Evolutionary conservation across 1,140 invertebrate species (phyloP), one percentile per base, ranked within the genome.

Genomic region (Pachypsylla venusta): DNA sequence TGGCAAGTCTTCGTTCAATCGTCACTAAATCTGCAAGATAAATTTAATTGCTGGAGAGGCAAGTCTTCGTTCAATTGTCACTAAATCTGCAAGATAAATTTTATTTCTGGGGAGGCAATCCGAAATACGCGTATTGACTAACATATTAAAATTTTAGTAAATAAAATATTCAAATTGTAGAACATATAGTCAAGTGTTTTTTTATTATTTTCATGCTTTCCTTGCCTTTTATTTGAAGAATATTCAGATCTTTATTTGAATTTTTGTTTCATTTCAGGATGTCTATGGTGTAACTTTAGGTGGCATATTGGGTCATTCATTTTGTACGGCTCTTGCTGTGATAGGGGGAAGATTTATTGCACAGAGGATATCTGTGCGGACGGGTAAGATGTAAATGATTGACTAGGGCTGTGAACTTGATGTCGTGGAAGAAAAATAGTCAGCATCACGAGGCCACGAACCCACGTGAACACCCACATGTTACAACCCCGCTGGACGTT

Each of bases 301-400:
- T 22, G 94, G 93, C 30, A 77, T 93, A 63, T 69, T 95, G 57
- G 96, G 96, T 2, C 96, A 99, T 74, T 84, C 84, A 7, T 75
- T 97, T 55, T 99, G 95, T 74, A 98, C 95, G 10, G 92, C 93
- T 14, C 74, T 98, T 64, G 95, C 96, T 66, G 96, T 99, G 42
- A 77, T 99, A 62, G 94, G 93, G 19, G 96, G 96, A 7, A 77
- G 93, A 65, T 87, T 98, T 73, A 85, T 99, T 60, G 93, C 96
- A 53, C 89, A 95, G 71, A 89, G 82, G 75, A 98, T 99, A 71
- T 98, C 94, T 63, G 89, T 91, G 4, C 70, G 83, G 74, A 89
- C 87, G 72, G 87, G 88, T 90, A 72, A 70, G 67, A n/a, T 39
- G 54, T 62, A 60, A 24, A 28, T 39, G 25, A 27, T 19, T 22